These are phyloP conservation scores for Botrylloides violaceus DNA, from an alignment of 23 tunicate species.

Conservation along the genomic window DNA sequence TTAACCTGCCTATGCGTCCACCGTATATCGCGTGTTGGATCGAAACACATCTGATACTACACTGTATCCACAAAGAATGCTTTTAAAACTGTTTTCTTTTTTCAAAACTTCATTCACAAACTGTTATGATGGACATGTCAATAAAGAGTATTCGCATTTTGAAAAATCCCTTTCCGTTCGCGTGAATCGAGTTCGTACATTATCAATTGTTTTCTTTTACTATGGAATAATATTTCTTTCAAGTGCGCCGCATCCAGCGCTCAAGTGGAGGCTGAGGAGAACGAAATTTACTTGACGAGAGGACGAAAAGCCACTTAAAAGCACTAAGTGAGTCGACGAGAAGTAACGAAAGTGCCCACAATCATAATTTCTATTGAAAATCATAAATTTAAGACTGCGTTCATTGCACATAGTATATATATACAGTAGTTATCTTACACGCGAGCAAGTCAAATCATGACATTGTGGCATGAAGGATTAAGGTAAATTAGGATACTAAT, in stretches of 20 bases:
- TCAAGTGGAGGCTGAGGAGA: neutral
- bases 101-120: too few relatives aligned
- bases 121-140: neutral
- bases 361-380: neutral
- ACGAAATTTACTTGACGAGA: neutral
- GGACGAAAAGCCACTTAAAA: neutral
- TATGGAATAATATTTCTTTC: neutral
- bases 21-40: too few relatives aligned
- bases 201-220: neutral
- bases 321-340: neutral
- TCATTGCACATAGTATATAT: too few relatives aligned
- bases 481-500: too few relatives aligned
- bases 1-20: too few relatives aligned
- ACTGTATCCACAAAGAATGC: too few relatives aligned
- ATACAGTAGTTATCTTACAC: too few relatives aligned
- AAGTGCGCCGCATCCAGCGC: neutral
- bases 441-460: too few relatives aligned
- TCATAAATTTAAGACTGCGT: neutral
- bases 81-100: too few relatives aligned
- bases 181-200: constrained; percentile 1
- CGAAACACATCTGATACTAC: too few relatives aligned
- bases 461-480: too few relatives aligned
- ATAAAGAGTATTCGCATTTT: neutral
- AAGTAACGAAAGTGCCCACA: neutral
- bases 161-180: neutral